These are phyloP conservation scores for Scaptomyza parva DNA, from an alignment of 2,888 invertebrate genomes.

Conservation along the genomic window DNA sequence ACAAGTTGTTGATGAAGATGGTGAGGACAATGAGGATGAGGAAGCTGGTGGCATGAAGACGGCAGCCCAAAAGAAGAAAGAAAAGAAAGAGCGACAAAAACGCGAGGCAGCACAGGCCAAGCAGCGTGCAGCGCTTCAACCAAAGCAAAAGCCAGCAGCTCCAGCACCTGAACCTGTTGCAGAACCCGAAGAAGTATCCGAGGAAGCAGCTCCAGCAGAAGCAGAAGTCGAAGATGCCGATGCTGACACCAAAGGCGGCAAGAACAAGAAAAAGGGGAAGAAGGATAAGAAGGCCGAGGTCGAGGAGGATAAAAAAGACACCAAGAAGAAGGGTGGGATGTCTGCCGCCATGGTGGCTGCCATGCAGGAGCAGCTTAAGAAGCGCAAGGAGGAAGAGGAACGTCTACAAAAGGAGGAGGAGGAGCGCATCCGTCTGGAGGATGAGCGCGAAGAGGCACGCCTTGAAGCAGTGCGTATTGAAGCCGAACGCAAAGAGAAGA, in stretches of 20 bases:
- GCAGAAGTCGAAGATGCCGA: constrained; percentile 73
- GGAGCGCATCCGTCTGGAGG: constrained; percentile 90
- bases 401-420: constrained; percentile 90
- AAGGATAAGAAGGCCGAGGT: constrained; percentile 85
- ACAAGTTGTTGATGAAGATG: constrained; percentile 71
- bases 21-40: constrained; percentile 85
- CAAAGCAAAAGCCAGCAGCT: constrained; percentile 79
- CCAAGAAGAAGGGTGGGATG: constrained; percentile 88
- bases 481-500: constrained; percentile 94
- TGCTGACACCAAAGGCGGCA: constrained; percentile 76
- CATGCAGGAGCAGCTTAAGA: constrained; percentile 96
- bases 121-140: constrained; percentile 83
- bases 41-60: constrained; percentile 89
- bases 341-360: constrained; percentile 94
- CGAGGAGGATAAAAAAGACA: constrained; percentile 86
- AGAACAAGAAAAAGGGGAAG: constrained; percentile 85
- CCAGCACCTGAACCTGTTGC: constrained; percentile 37
- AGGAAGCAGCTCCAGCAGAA: constrained; percentile 36
- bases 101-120: constrained; percentile 87
- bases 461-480: constrained; percentile 92
- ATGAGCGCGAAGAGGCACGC: constrained; percentile 90
- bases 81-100: constrained; percentile 93
- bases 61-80: constrained; percentile 95
- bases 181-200: constrained; percentile 35
- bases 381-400: constrained; percentile 95